Conservation (phyloP, 2,113 vertebrate genomes). For the Forbesichthys agassizii region DNA sequence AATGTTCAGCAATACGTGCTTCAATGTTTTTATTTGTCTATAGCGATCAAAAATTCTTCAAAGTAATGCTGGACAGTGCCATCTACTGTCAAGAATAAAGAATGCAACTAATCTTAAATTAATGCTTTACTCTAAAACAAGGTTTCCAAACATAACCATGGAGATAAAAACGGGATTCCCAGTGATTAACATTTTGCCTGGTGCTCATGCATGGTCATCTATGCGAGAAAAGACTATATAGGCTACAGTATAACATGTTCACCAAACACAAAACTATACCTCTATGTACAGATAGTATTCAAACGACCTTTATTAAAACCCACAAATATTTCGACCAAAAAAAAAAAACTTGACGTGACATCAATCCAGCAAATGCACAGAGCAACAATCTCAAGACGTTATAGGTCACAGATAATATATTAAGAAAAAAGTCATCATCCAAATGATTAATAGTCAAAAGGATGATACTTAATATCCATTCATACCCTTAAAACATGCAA, state of each 20-base stretch:
- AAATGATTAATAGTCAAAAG: slow-evolving; percentile 47
- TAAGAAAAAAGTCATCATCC: slow-evolving; percentile 40
- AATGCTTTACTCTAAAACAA: no score
- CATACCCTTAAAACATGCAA: slow-evolving; percentile 54
- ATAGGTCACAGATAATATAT: slow-evolving; percentile 24
- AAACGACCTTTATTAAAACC: slow-evolving; percentile 51
- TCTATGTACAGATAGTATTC: slow-evolving; percentile 64
- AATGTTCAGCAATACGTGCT: no score
- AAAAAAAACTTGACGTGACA: slow-evolving; percentile 53
- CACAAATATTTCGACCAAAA: slow-evolving; percentile 44
- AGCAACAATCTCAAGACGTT: slow-evolving; percentile 13
- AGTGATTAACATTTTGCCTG: slow-evolving; percentile 36
- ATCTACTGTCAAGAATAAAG: no score
- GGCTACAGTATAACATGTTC: slow-evolving; percentile 46
- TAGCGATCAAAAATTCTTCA: no score
- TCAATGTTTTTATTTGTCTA: no score
- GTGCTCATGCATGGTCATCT: slow-evolving; percentile 33
- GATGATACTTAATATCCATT: slow-evolving; percentile 55
- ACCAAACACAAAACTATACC: slow-evolving; percentile 63
- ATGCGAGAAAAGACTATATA: slow-evolving; percentile 33
- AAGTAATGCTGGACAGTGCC: no score
- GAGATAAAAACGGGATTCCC: not conserved
- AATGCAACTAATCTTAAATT: no score
- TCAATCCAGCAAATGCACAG: slow-evolving; percentile 31
- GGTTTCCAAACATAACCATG: not conserved